phyloP scores from a whole-genome alignment of 2,797 vertebrate genomes.

The Leptatherina wallacei region DNA sequence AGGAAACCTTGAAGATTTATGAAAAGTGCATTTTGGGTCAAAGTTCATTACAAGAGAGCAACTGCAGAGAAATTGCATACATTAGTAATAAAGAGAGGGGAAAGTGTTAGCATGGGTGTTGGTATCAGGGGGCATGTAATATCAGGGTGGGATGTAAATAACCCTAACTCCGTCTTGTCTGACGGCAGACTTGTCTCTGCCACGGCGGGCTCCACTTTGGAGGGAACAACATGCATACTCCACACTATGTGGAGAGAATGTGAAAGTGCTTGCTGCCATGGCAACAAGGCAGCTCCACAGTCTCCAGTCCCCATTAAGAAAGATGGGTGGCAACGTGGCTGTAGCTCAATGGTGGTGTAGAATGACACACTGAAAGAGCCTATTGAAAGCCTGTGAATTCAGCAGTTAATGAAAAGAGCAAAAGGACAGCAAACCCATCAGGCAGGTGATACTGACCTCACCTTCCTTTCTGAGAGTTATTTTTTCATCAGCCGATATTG shows the following conservation, averaged over 20 bases:
- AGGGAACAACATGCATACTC: conserved; percentile 70
- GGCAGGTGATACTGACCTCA: conserved; percentile 62
- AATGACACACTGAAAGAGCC: conserved; percentile 78
- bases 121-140: conserved; percentile 56
- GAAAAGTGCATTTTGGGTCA: conserved; percentile 8
- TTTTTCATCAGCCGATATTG: conserved; percentile 9
- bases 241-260: conserved; percentile 82
- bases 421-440: conserved; percentile 50
- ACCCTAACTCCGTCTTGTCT: conserved; percentile 55
- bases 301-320: conserved; percentile 81
- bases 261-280: conserved; percentile 83
- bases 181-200: conserved; percentile 65
- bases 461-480: conserved; percentile 23
- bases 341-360: conserved; percentile 76
- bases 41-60: conserved; percentile 35
- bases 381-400: conserved; percentile 76
- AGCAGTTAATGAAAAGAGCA: conserved; percentile 71
- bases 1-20: conserved; percentile 1
- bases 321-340: conserved; percentile 77
- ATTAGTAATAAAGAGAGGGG: conserved; percentile 41
- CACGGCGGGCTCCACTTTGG: conserved; percentile 60
- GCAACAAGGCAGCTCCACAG: conserved; percentile 84
- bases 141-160: conserved; percentile 64
- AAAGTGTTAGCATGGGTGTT: conserved; percentile 39
- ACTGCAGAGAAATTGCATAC: conserved; percentile 25